Base-by-base conservation (phyloP, 92 coral and sea anemone species). In the Micromussa lordhowensis region DNA sequence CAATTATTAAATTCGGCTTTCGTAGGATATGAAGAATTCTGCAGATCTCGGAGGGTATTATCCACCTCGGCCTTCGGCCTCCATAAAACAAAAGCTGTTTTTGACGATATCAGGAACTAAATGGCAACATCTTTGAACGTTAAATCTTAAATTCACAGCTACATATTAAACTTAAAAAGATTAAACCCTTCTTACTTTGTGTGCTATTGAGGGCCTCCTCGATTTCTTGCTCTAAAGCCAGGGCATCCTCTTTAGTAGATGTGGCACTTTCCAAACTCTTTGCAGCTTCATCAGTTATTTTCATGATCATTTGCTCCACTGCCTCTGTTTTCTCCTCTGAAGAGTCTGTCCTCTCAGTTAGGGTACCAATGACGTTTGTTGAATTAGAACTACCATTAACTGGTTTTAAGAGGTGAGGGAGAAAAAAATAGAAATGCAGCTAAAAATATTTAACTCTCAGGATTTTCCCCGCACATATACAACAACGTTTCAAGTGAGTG, bases 191-290 rank as follows among this genome's bases (percentile, higher is more conserved):
- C 75, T 81, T 90, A 95, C 98, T 93, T 84, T 86, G 68, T 63
- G 98, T 94, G 72, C 71, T 90, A 77, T 94, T 94, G 24, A 95
- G 86, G 10, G 98, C 95, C 32, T 90, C 89, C 59, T 86, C 86
- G 53, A 94, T 88, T 34, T 94, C 95, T 38, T 95, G 40, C 72
- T 94, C 98, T 30, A 95, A 89, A 16, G 55, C 81, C 31, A 95
- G 79, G 38, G 98, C 98, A 66, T 90, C 93, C 19, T 89, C 79
- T 73, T 89, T 94, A 5, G 94, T 88, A 57, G 55, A 73, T 16
- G 93, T 85, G 17, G 98, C 85, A 79, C 48, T 68, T 61, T 70
- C 48, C 74, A 86, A 51, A 21, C 49, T 68, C 34, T 30, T 64
- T 86, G 40, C 82, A 76, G 98, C 92, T 76, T 85, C 71, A 13